Conservation (phyloP, 1,140 invertebrate genomes). For the Oreohelix idahoensis region DNA sequence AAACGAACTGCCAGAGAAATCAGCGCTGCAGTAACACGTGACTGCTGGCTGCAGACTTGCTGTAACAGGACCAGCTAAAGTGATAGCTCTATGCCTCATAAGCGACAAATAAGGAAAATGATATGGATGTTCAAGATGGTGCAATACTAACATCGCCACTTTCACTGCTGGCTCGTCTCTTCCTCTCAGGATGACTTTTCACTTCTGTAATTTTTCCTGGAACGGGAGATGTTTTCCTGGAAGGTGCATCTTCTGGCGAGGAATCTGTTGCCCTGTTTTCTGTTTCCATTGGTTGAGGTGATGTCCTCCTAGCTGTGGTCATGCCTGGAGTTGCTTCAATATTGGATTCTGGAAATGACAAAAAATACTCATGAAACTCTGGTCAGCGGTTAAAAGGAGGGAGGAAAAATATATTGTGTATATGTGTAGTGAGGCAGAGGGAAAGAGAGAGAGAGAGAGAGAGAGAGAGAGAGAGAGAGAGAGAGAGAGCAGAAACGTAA, state of each 20-base stretch:
- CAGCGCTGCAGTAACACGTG: too few species aligned
- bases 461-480: neutral
- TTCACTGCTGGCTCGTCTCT: slow-evolving; percentile 66
- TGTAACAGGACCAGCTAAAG: too few species aligned
- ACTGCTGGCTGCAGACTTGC: too few species aligned
- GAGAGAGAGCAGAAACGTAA: slow-evolving; percentile 20
- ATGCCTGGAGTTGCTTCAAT: slow-evolving; percentile 23
- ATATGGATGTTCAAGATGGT: neutral
- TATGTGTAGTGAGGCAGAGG: too few species aligned
- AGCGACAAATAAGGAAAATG: too few species aligned
- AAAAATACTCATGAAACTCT: neutral
- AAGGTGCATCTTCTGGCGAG: slow-evolving; percentile 25
- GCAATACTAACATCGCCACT: slow-evolving; percentile 63
- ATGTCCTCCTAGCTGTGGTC: slow-evolving; percentile 28
- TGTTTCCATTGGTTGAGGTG: slow-evolving; percentile 40
- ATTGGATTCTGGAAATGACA: slow-evolving; percentile 37
- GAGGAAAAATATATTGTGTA: too few species aligned
- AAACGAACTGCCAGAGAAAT: too few species aligned
- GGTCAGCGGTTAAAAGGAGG: too few species aligned
- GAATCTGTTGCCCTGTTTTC: slow-evolving; percentile 41
- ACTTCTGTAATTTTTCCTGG: slow-evolving; percentile 49
- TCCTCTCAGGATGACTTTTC: slow-evolving; percentile 64
- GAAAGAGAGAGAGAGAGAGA: too few species aligned
- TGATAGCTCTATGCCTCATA: too few species aligned
- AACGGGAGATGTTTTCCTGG: slow-evolving; percentile 49